phyloP scores from a whole-genome alignment of 2,888 invertebrate genomes.

The Sicus ferrugineus region DNA sequence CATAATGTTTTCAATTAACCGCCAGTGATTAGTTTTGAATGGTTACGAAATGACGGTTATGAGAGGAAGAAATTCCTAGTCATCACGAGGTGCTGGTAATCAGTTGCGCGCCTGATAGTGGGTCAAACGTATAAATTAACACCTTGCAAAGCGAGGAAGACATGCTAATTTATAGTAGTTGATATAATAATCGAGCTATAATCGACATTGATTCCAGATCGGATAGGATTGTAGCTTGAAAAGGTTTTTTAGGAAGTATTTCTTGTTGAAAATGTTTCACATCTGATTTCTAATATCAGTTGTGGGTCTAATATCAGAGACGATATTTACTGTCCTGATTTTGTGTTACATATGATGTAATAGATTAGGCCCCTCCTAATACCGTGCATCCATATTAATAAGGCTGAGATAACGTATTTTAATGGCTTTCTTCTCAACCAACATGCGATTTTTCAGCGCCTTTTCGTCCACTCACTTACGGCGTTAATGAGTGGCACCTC shows the following conservation, averaged over 20 bases:
- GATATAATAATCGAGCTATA: too few species aligned
- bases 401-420: too few species aligned
- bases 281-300: too few species aligned
- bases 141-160: neutral
- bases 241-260: too few species aligned
- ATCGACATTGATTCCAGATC: too few species aligned
- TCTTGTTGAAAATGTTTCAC: too few species aligned
- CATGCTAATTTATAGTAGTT: neutral
- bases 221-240: too few species aligned
- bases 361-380: too few species aligned
- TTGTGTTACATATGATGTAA: too few species aligned
- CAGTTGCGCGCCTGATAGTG: conserved; percentile 15
- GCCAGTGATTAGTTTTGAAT: conserved; percentile 26
- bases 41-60: neutral
- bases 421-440: conserved; percentile 3
- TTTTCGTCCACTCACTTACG: conserved; percentile 15
- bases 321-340: too few species aligned
- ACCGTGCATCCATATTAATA: neutral
- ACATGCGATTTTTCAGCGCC: conserved; percentile 4
- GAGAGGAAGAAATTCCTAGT: conserved; percentile 12
- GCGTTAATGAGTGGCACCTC: conserved; percentile 26
- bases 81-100: conserved; percentile 5
- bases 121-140: conserved; percentile 26
- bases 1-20: conserved; percentile 29
- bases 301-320: neutral